Evolutionary conservation across 2,113 vertebrate genomes (phyloP), one percentile per base, ranked within the genome.

Genomic region (Poicephalus meyeri): DNA sequence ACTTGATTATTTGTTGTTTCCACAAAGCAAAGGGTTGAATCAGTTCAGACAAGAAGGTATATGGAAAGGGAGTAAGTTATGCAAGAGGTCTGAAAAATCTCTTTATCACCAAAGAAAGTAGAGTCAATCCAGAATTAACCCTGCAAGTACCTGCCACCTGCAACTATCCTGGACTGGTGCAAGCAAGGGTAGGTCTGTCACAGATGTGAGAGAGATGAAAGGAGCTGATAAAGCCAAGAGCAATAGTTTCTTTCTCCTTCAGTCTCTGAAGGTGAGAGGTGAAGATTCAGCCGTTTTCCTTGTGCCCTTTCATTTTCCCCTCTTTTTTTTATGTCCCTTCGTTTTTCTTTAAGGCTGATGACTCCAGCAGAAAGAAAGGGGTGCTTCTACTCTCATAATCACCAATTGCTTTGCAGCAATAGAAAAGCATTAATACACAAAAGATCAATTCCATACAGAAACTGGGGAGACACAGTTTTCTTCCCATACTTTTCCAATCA

Each of bases 401-500:
- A 76, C 49, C 35, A 56, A 29, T 65, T 92, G 58, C 69, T 92
- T 88, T 72, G 29, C 89, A 58, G 76, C 71, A 88, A 58, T 52
- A 78, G 90, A 37, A 90, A 94, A 93, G 7, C 4, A 12, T 87
- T 93, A 87, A 95, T 82, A 79, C 70, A 56, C 28, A 46, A 77
- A 96, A 88, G 79, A 89, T 96, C 92, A 96, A 95, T 94, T 93
- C 88, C 29, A 31, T 76, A 63, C 44, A 76, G 73, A 94, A 92
- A 66, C 11, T 73, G 56, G 64, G 85, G 63, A 80, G 56, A 55
- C 49, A 35, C 15, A 77, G 80, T 85, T 97, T 94, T 68, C 61
- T 87, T 29, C 58, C 77, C 71, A 63, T 81, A 90, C 70, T 95
- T 95, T 95, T 96, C 82, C 74, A 95, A 90, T 95, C 92, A 96